These are phyloP conservation scores for Drosophila falleni DNA, from an alignment of 2,888 invertebrate species.

Conservation along the genomic window DNA sequence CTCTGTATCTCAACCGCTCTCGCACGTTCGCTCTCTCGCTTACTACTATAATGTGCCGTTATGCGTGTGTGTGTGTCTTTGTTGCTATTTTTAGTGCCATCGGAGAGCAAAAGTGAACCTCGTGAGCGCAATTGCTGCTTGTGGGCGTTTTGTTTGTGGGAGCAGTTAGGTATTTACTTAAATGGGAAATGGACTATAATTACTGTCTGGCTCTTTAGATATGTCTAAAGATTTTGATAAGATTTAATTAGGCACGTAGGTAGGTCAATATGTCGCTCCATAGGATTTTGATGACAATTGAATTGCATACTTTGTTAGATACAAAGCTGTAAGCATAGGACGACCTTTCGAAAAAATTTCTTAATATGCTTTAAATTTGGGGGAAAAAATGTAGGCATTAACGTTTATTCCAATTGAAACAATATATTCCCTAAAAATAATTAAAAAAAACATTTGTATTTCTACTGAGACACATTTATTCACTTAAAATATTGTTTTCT, in stretches of 20 bases:
- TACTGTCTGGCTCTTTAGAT: slow-evolving; percentile 11
- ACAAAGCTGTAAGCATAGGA: not conserved
- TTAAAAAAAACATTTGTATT: too few species aligned
- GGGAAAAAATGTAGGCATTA: too few species aligned
- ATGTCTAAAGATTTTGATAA: slow-evolving; percentile 5
- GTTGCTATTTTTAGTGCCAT: slow-evolving; percentile 50
- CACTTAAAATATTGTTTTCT: too few species aligned
- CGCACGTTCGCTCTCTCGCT: slow-evolving; percentile 1
- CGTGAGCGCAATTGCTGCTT: slow-evolving; percentile 7
- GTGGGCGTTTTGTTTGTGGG: slow-evolving; percentile 22
- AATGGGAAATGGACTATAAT: slow-evolving; percentile 34
- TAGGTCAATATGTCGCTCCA: slow-evolving; percentile 17
- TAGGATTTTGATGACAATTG: not conserved
- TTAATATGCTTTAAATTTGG: too few species aligned
- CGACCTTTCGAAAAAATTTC: too few species aligned
- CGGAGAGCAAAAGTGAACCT: slow-evolving; percentile 23
- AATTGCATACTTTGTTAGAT: not conserved
- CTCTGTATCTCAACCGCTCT: slow-evolving; percentile 17
- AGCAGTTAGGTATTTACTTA: slow-evolving; percentile 28
- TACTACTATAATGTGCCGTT: slow-evolving; percentile 29
- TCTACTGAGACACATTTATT: too few species aligned
- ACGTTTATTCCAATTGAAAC: too few species aligned
- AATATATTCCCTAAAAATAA: too few species aligned
- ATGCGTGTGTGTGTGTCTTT: slow-evolving; percentile 5
- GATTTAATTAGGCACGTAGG: slow-evolving; percentile 13